Evolutionary conservation across 2,797 vertebrate species (phyloP).

Genomic region (Naso thynnoides): DNA sequence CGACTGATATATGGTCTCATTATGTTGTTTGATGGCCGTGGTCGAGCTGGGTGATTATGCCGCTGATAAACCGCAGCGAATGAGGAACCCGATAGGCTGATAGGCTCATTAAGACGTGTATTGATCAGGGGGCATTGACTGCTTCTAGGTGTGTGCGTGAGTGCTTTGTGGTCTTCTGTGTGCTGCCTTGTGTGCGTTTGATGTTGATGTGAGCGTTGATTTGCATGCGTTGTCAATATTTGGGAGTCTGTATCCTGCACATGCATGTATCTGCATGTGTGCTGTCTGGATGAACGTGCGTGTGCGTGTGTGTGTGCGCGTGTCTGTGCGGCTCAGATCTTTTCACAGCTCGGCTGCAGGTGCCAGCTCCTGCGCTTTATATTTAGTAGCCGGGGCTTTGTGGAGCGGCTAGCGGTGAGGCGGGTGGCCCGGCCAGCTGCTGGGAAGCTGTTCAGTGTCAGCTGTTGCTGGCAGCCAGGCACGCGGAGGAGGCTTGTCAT

Average conservation of each 20-base stretch:
- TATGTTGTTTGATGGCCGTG: conserved; percentile 81
- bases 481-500: conserved; percentile 61
- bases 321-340: conserved; percentile 36
- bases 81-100: conserved; percentile 61
- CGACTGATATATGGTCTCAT: conserved; percentile 80
- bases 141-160: conserved; percentile 23
- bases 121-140: conserved; percentile 75
- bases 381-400: conserved; percentile 55
- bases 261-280: conserved; percentile 19
- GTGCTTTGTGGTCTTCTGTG: conserved; percentile 1
- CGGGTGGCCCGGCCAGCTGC: conserved; percentile 69
- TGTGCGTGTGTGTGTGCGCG: background rate
- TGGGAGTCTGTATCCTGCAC: background rate
- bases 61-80: conserved; percentile 71
- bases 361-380: conserved; percentile 65
- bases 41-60: conserved; percentile 77
- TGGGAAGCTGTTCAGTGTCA: conserved; percentile 64
- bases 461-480: conserved; percentile 67
- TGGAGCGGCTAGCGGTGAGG: conserved; percentile 47
- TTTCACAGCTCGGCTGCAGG: conserved; percentile 55
- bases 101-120: conserved; percentile 79
- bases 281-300: conserved; percentile 17
- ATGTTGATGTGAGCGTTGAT: conserved; percentile 11
- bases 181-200: background rate
- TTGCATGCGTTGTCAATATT: conserved; percentile 38